phyloP scores from a whole-genome alignment of 2,113 vertebrate genomes.

The Menura novaehollandiae region DNA sequence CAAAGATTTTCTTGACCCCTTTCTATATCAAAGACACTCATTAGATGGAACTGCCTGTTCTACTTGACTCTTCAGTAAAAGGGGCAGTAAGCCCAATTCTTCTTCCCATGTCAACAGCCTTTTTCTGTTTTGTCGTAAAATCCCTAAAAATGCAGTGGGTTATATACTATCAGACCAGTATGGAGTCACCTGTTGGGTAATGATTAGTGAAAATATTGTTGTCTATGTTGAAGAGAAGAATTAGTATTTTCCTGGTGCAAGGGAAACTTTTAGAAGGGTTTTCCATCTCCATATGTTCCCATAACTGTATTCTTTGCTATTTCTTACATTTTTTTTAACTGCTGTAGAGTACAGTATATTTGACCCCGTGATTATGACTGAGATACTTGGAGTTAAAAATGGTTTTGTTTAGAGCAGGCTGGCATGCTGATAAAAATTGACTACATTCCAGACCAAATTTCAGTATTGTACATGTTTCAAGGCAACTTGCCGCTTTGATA shows the following conservation, averaged over 20 bases:
- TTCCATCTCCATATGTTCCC: not conserved
- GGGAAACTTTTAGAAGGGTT: not conserved
- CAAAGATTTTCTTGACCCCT: not conserved
- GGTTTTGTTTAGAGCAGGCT: not conserved
- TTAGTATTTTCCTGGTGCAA: not conserved
- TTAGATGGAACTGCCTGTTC: not conserved
- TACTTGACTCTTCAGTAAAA: not conserved
- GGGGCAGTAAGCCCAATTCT: not conserved
- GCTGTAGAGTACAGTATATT: not conserved
- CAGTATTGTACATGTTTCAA: not conserved
- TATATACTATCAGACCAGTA: not conserved
- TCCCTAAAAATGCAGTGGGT: not conserved
- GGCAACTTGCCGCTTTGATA: not conserved
- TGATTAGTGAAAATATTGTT: not conserved
- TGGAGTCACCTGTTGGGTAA: not conserved
- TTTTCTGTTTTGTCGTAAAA: not conserved
- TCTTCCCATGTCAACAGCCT: not conserved
- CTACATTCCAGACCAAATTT: not conserved
- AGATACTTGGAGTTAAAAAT: not conserved
- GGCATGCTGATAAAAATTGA: not conserved
- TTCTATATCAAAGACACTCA: not conserved
- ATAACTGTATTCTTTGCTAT: not conserved
- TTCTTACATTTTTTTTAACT: not conserved
- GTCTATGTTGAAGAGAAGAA: not conserved
- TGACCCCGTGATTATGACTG: not conserved